Base-by-base conservation (phyloP, 2,888 invertebrate genomes). In the Heliconius erato region DNA sequence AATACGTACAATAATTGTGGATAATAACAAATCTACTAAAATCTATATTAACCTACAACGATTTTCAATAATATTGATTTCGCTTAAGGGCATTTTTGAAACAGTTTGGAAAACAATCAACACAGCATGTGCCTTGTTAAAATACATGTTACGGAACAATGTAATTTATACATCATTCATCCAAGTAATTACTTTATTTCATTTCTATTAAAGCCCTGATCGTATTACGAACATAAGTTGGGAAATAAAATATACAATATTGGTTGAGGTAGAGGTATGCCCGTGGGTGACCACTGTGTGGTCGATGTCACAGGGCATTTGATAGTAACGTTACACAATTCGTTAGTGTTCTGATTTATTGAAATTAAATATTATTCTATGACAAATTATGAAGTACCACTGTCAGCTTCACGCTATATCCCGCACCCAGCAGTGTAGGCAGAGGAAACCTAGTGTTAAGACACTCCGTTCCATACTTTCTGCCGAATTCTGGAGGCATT, bases 271-370 rank as follows among this genome's bases (percentile, higher is more conserved):
- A 87, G 87, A 88, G 87, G 85, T 89, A 87, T 85, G 83, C 82
- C 44, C 82, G 79, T 87, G 86, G 86, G 88, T 88, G 87, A 92
- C 91, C 92, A 86, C 90, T 84, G 86, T 94, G 95, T 91, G 94
- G 94, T 94, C 89, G 79, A 83, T 88, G 88, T 88, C 88, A 87
- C 85, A 87, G 90, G 90, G 90, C 88, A 93, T 92, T 91, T 85
- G 92, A 94, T 94, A 93, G 90, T 86, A 86, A 83, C 81, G 89
- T 93, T 91, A 91, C 87, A 93, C 89, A 95, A 95, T 91, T 85
- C 84, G 85, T 69, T 79, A n/a, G 72, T 59, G 49, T 76, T 74
- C 19, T 68, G 9, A 76, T 35, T 76, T n/a, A 35, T 67, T 54
- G 32, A 68, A 65, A 40, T 63, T 79, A 79, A 59, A 65, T 72